Evolutionary conservation across 1,140 invertebrate genomes (phyloP).

Genomic region (Dinoponera quadriceps): DNA sequence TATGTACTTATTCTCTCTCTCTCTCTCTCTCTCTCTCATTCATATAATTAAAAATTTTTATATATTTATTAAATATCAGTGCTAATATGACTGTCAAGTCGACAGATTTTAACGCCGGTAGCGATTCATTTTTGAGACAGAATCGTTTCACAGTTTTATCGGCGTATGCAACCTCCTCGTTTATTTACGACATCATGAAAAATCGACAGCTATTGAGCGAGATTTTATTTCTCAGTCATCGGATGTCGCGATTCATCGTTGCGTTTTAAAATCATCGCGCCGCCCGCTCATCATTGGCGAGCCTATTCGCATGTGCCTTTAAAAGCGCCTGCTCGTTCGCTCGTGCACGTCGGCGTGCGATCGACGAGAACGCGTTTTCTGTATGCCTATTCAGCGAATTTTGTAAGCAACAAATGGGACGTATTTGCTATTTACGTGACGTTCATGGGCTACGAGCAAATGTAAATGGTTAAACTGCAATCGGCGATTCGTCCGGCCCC

Average conservation of each 20-base stretch:
- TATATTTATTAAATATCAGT: no score
- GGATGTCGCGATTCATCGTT: slow-evolving; percentile 18
- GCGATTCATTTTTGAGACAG: background rate
- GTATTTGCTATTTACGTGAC: slow-evolving; percentile 48
- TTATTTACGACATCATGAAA: slow-evolving; percentile 20
- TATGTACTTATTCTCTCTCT: no score
- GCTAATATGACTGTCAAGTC: no score
- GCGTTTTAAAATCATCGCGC: slow-evolving; percentile 24
- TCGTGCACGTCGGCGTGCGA: background rate
- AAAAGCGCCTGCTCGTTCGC: slow-evolving; percentile 7
- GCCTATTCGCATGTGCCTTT: slow-evolving; percentile 18
- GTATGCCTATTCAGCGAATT: slow-evolving; percentile 52
- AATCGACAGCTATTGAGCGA: background rate
- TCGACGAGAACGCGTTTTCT: slow-evolving; percentile 23
- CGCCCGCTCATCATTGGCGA: slow-evolving; percentile 43
- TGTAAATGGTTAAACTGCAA: slow-evolving; percentile 60
- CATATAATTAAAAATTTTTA: no score
- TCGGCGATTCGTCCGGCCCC: slow-evolving; percentile 54
- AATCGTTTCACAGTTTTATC: slow-evolving; percentile 33
- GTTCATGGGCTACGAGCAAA: slow-evolving; percentile 46
- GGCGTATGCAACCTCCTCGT: background rate
- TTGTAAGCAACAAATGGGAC: slow-evolving; percentile 57
- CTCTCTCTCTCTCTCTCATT: no score
- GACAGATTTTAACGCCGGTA: slow-evolving; percentile 2
- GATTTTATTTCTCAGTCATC: slow-evolving; percentile 34